Evolutionary conservation across 2,113 vertebrate species (phyloP).

Genomic region (Pelecanoides urinatrix): DNA sequence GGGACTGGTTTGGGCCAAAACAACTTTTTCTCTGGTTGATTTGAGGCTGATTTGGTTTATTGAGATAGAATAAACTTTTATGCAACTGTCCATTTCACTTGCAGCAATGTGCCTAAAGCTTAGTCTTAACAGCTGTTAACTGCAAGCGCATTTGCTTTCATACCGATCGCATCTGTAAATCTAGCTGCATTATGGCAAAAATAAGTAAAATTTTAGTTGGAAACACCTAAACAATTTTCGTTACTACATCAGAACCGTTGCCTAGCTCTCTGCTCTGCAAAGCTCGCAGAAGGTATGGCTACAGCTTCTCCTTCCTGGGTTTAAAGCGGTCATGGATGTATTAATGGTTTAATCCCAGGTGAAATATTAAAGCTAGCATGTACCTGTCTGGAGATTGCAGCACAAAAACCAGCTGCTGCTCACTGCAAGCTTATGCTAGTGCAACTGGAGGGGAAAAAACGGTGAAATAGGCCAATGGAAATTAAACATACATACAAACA

Average conservation of each 20-base stretch:
- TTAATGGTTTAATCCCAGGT: not conserved
- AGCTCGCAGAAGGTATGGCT: not conserved
- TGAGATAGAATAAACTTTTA: constrained; percentile 1
- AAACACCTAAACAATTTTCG: not conserved
- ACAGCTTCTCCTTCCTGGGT: not conserved
- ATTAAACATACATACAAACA: not conserved
- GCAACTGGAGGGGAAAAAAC: not conserved
- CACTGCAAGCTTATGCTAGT: not conserved
- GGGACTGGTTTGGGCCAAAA: not conserved
- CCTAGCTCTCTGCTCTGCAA: not conserved
- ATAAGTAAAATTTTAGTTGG: not conserved
- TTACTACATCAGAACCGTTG: not conserved
- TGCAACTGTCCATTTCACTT: not conserved
- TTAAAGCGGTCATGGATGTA: not conserved
- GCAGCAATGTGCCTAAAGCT: not conserved
- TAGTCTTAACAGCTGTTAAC: not conserved
- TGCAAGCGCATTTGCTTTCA: not conserved
- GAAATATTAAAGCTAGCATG: not conserved
- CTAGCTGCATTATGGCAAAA: not conserved
- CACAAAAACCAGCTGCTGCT: not conserved
- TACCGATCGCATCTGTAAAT: not conserved
- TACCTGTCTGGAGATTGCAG: not conserved
- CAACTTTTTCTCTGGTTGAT: not conserved
- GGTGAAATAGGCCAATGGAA: not conserved
- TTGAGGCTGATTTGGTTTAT: not conserved